Percentiles rank a stretch among this genome's conserved stretches.
These are phyloP conservation scores for Cryptomyrus ogoouensis DNA, from an alignment of 2,113 vertebrate species.

Conservation along the genomic window DNA sequence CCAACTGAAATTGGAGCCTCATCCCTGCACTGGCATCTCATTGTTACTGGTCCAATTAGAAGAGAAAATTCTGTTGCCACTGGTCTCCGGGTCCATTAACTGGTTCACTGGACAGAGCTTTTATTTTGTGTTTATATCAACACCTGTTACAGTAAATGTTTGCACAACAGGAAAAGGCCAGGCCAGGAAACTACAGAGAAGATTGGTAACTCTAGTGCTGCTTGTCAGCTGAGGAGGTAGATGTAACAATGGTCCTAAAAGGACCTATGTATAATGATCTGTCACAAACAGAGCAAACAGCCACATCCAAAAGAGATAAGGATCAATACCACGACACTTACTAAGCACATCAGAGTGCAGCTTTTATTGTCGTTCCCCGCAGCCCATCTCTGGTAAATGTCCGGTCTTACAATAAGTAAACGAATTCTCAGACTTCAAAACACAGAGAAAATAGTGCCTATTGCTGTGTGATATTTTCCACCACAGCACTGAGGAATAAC, in stretches of 20 bases:
- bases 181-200: background rate
- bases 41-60: background rate
- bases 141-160: background rate
- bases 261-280: background rate
- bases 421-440: background rate
- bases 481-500: background rate
- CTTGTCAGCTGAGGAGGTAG: background rate
- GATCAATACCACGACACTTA: background rate
- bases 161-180: background rate
- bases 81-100: background rate
- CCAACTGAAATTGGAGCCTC: conserved; percentile 25
- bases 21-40: conserved; percentile 5
- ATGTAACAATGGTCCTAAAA: background rate
- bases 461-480: background rate
- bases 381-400: background rate
- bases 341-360: background rate
- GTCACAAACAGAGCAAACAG: background rate
- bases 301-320: background rate
- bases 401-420: background rate
- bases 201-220: background rate
- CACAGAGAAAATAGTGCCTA: background rate
- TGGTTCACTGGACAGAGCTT: background rate
- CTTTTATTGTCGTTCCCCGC: background rate
- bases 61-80: background rate
- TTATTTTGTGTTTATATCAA: background rate